phyloP scores from a whole-genome alignment of 2,888 invertebrate species.

The Dromius quadrimaculatus region DNA sequence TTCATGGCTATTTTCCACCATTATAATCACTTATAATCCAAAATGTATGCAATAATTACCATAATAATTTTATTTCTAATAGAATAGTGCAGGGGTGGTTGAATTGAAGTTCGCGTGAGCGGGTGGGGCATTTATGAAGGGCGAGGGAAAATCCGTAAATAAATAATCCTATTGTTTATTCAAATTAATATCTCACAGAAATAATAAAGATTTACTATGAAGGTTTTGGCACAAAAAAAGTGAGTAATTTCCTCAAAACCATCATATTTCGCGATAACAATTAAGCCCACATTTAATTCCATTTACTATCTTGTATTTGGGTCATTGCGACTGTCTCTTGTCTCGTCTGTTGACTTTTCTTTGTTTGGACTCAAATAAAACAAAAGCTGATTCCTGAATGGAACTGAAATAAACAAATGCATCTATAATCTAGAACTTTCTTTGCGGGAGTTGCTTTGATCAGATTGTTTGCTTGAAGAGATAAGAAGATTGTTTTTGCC shows the following conservation, averaged over 20 bases:
- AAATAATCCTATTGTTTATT: no score
- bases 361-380: constrained; percentile 17
- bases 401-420: constrained; percentile 6
- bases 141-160: no score
- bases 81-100: no score
- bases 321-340: constrained; percentile 12
- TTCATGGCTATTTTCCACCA: no score
- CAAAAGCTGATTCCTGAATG: background rate
- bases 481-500: constrained; percentile 10
- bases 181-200: no score
- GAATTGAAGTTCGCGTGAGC: no score
- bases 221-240: no score
- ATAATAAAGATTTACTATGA: no score
- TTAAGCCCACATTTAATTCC: constrained; percentile 1
- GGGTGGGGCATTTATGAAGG: no score
- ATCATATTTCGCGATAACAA: constrained; percentile 1
- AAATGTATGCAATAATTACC: no score
- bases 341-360: constrained; percentile 13
- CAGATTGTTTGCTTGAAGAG: constrained; percentile 8
- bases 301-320: constrained; percentile 28
- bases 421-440: constrained; percentile 34
- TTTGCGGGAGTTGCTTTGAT: constrained; percentile 7
- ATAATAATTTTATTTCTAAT: no score
- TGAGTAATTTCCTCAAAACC: constrained; percentile 15
- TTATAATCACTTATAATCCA: no score